phyloP scores from a whole-genome alignment of 2,113 vertebrate genomes.

The Oreocharis arfaki region DNA sequence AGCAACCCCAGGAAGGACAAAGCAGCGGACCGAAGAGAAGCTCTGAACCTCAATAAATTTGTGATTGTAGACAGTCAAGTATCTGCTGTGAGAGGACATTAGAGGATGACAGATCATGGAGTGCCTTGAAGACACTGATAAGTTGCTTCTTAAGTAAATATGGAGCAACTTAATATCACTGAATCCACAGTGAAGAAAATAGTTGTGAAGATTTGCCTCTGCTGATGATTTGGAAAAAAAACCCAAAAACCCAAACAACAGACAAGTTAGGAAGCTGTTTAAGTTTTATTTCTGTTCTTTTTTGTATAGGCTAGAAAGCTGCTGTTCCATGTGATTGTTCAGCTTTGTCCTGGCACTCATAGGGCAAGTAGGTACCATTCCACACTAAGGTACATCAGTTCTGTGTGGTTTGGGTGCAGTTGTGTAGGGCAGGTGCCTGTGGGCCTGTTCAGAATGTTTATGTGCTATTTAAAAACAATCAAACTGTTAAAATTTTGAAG shows the following conservation, averaged over 20 bases:
- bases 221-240: not conserved
- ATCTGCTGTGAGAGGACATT: not conserved
- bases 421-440: not conserved
- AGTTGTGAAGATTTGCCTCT: not conserved
- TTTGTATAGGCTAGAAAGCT: not conserved
- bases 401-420: not conserved
- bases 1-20: not conserved
- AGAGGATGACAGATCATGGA: not conserved
- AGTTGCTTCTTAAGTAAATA: not conserved
- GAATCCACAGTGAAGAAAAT: not conserved
- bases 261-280: not conserved
- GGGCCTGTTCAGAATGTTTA: not conserved
- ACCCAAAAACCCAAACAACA: not conserved
- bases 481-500: not conserved
- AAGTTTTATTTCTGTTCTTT: not conserved
- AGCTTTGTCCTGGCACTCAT: not conserved
- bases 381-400: not conserved
- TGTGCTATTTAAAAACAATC: not conserved
- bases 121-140: not conserved
- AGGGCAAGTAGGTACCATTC: not conserved
- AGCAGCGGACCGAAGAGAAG: not conserved
- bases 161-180: not conserved
- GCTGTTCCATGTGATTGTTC: not conserved
- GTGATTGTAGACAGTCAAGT: not conserved
- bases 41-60: not conserved